Base-by-base conservation (phyloP, 2,113 vertebrate genomes). In the Calonectris borealis region DNA sequence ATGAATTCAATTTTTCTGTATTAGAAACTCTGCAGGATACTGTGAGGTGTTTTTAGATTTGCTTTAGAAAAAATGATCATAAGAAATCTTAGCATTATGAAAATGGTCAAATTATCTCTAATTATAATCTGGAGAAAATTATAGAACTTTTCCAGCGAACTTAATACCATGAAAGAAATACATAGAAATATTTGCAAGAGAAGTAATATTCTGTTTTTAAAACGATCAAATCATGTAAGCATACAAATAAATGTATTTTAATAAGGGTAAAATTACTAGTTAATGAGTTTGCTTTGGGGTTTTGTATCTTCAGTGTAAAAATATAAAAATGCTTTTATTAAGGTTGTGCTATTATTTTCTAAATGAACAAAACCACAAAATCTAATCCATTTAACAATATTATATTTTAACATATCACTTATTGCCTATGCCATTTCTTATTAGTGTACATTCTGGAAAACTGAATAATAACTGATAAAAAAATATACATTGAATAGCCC, bases 221-320 rank as follows among this genome's bases (percentile, higher is more conserved):
- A 98, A 96, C 82, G 83, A 98, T 98, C 98, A 98, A 98, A 98
- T 98, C 98, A 97, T 94, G 97, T 98, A 98, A 98, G 98, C 98
- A 97, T 98, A 98, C 98, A 98, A 98, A 98, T 98, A 98, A 98
- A 98, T 98, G 98, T 98, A 98, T 98, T 98, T 98, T 98, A 98
- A 98, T 98, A 98, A 98, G 98, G 96, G 95, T 93, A 98, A 98
- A 98, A 98, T 98, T 98, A 98, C 98, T 98, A 98, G 98, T 98
- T 98, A 98, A 98, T 98, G 98, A 98, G 97, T 98, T 98, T 98
- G 98, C 98, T 98, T 98, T 98, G 98, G 98, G 98, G 98, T 98
- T 98, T 98, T 98, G 97, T 95, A 97, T 98, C 97, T 98, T 98
- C 96, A 27, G 93, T 97, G 94, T 96, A 98, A 98, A 98, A 98